Base-by-base conservation (phyloP, 2,888 invertebrate species). In the Chaetogeoica ovagalla region DNA sequence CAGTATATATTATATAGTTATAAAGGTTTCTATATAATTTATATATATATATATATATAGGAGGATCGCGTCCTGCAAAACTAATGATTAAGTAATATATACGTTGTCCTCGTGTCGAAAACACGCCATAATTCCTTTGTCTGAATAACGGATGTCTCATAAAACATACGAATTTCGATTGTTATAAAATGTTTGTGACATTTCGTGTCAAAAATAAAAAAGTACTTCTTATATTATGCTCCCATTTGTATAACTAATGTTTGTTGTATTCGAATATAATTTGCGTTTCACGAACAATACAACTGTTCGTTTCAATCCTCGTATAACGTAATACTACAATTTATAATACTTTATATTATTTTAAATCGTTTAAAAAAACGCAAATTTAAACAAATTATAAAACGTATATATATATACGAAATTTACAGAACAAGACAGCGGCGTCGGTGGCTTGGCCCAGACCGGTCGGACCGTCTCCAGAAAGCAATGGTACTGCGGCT, bases 381-480 rank as follows among this genome's bases (percentile, higher is more conserved):
- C 11, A 15, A 48, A 43, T 3, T 48, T 13, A 48, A 19, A 70
- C 30, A 23, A 13, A 60, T 8, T 30, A 69, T n/a, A n/a, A 70
- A 37, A 30, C 57, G 30, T n/a, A n/a, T n/a, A n/a, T n/a, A n/a
- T n/a, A n/a, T n/a, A n/a, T n/a, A n/a, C 37, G 57, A 4, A 15
- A 57, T 37, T 70, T 73, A 23, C 66, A 81, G 72, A 81, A 81
- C 59, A 81, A 81, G 23, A 74, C 66, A 15, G 63, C 65, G 82
- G 84, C 84, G 62, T 83, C 84, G 19, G 83, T 83, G 52, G 84
- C 83, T 68, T 84, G 84, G 84, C 83, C 84, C 37, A 84, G 84
- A 89, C 86, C 89, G 88, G 87, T 91, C 91, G 85, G 89, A 90
- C 86, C 88, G 88, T 86, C 88, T 88, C 85, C 88, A 83, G 85